These are phyloP conservation scores for Oplegnathus fasciatus DNA, from an alignment of 2,113 vertebrate genomes.

Conservation along the genomic window DNA sequence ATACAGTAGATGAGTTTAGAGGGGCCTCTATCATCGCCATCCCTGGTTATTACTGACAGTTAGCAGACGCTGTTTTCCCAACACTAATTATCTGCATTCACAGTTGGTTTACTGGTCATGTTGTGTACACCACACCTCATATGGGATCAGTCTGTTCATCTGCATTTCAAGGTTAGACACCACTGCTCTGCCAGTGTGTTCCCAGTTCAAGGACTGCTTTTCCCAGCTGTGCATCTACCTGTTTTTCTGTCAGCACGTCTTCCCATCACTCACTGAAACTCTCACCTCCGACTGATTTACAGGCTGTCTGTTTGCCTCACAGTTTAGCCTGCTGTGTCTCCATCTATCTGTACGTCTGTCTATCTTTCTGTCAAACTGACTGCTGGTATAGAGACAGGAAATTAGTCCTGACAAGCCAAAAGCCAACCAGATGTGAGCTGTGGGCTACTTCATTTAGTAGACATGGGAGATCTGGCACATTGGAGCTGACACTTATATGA, in stretches of 20 bases:
- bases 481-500: conserved; percentile 5
- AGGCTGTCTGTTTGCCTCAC: conserved; percentile 17
- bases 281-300: conserved; percentile 15
- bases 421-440: conserved; percentile 62
- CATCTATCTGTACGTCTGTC: neutral
- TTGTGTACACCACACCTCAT: neutral
- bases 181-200: neutral
- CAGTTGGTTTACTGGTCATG: neutral
- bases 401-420: conserved; percentile 48
- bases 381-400: conserved; percentile 38
- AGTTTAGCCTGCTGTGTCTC: neutral
- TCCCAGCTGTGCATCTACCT: conserved; percentile 13
- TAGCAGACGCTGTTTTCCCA: neutral
- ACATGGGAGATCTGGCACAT: conserved; percentile 4
- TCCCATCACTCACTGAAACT: conserved; percentile 21
- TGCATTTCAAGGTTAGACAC: conserved; percentile 4
- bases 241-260: conserved; percentile 18
- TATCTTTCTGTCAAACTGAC: conserved; percentile 42
- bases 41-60: neutral
- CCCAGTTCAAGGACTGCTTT: neutral
- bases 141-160: neutral
- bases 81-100: conserved; percentile 14
- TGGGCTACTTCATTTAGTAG: conserved; percentile 19
- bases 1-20: neutral
- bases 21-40: neutral